phyloP scores from a whole-genome alignment of 2,113 vertebrate genomes.

The Gambusia holbrooki region DNA sequence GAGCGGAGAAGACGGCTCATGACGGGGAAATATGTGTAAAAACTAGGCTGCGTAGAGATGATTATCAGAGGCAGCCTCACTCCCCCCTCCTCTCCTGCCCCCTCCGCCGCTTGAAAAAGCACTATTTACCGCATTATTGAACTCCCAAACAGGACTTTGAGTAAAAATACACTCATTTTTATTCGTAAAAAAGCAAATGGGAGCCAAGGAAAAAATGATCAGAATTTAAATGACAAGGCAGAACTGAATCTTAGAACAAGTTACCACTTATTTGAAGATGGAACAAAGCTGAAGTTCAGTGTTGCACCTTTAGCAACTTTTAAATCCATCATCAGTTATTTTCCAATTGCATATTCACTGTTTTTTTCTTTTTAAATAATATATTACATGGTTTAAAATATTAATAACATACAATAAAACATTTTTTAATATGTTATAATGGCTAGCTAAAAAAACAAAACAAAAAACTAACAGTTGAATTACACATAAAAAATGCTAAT shows the following conservation, averaged over 20 bases:
- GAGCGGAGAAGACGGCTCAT: conserved; percentile 17
- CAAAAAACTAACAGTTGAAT: neutral
- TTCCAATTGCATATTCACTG: neutral
- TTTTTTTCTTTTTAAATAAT: neutral
- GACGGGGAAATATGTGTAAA: conserved; percentile 36
- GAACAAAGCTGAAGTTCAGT: neutral
- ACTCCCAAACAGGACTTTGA: conserved; percentile 19
- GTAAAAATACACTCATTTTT: neutral
- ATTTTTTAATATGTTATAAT: neutral
- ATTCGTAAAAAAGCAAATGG: neutral
- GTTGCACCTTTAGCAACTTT: neutral
- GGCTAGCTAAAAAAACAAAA: neutral
- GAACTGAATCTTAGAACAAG: neutral
- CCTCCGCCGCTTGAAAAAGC: conserved; percentile 44
- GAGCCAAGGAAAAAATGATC: neutral
- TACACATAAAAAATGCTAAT: neutral
- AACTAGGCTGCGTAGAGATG: conserved; percentile 35
- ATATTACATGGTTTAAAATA: neutral
- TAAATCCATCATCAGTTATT: neutral
- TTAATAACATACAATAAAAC: no score
- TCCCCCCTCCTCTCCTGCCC: conserved; percentile 20
- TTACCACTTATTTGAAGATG: neutral
- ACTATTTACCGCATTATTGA: conserved; percentile 35
- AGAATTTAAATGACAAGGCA: neutral
- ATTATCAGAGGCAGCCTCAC: conserved; percentile 51